Conservation (phyloP, 2,113 vertebrate species). For the Gracilinanus agilis region DNA sequence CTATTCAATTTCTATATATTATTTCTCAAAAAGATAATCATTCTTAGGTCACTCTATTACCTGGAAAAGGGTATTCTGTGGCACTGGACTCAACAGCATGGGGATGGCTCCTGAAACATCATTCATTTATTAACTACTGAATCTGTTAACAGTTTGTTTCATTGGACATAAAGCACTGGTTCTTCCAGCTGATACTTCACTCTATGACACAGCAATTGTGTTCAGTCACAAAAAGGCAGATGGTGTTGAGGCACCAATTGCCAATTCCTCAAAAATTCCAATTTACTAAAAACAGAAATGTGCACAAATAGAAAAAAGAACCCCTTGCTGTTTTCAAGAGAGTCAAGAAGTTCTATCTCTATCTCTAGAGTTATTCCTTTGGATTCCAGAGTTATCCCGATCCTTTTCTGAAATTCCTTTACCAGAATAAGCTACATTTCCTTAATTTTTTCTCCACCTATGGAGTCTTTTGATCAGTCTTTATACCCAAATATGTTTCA, state of each 20-base stretch:
- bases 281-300: not conserved
- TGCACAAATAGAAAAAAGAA: not conserved
- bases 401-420: not conserved
- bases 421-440: not conserved
- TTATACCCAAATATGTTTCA: not conserved
- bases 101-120: not conserved
- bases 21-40: not conserved
- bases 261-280: not conserved
- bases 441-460: not conserved
- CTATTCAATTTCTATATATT: not conserved
- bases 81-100: not conserved
- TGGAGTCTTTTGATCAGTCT: not conserved
- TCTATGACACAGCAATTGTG: not conserved
- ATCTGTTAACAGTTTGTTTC: not conserved
- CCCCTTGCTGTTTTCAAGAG: not conserved
- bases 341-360: not conserved
- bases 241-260: not conserved
- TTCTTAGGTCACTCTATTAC: not conserved
- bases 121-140: not conserved
- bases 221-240: not conserved
- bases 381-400: not conserved
- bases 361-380: not conserved
- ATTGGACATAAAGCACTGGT: not conserved
- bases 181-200: not conserved
- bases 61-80: not conserved